Evolutionary conservation across 2,797 vertebrate genomes (phyloP).

Genomic region (Gymnothorax reevesii): DNA sequence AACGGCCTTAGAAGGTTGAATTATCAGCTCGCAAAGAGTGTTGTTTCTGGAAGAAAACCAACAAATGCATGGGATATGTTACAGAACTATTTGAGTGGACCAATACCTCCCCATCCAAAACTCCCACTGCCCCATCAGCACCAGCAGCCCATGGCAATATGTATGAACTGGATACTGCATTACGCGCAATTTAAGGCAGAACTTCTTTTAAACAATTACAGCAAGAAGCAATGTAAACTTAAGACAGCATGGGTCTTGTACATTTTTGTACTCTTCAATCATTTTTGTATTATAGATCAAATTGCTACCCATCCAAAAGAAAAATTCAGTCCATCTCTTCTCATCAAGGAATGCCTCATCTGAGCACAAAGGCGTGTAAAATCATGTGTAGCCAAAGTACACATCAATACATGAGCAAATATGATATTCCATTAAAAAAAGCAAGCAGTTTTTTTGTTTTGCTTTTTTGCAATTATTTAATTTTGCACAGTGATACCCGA

Average conservation of each 20-base stretch:
- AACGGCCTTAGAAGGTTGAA: too few species aligned
- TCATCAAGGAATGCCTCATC: slow-evolving; percentile 61
- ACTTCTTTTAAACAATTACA: slow-evolving; percentile 70
- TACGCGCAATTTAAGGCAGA: slow-evolving; percentile 87
- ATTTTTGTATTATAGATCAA: slow-evolving; percentile 30
- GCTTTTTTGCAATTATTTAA: slow-evolving; percentile 56
- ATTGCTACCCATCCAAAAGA: slow-evolving; percentile 40
- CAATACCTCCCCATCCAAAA: too few species aligned
- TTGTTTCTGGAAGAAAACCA: too few species aligned
- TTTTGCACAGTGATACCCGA: slow-evolving; percentile 89
- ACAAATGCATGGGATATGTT: too few species aligned
- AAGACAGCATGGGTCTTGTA: slow-evolving; percentile 89
- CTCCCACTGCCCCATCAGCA: slow-evolving; percentile 55
- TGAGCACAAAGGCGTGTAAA: slow-evolving; percentile 50
- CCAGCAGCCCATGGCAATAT: slow-evolving; percentile 48
- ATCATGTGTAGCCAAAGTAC: slow-evolving; percentile 48
- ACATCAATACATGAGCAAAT: slow-evolving; percentile 52
- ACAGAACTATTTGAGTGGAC: too few species aligned
- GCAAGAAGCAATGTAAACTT: slow-evolving; percentile 86
- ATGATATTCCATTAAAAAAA: slow-evolving; percentile 44
- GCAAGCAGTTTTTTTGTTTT: slow-evolving; percentile 44
- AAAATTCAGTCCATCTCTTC: slow-evolving; percentile 59
- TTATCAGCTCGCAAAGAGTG: too few species aligned
- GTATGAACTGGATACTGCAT: slow-evolving; percentile 60
- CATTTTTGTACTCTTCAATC: slow-evolving; percentile 45